Percentiles rank a stretch among this genome's conserved stretches.
Conservation (phyloP, 2,797 vertebrate genomes). For the Eulemur rubriventer region DNA sequence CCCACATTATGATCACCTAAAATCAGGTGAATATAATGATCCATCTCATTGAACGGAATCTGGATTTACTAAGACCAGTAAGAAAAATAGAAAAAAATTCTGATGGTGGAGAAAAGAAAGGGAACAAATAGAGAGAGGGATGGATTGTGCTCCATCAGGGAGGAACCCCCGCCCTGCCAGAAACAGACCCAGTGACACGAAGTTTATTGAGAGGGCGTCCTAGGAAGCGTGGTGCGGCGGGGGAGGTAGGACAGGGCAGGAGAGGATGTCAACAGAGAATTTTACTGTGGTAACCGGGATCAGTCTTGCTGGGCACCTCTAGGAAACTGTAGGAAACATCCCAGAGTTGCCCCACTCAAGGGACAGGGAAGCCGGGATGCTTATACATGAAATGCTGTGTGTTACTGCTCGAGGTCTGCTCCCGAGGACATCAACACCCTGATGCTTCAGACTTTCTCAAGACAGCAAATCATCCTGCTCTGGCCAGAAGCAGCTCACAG, state of each 20-base stretch:
- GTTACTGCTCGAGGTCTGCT: neutral
- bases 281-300: neutral
- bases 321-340: neutral
- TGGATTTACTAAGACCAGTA: neutral
- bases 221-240: fast-evolving
- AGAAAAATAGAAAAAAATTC: neutral
- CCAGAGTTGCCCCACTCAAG: neutral
- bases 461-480: neutral
- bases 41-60: neutral
- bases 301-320: neutral
- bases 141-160: neutral
- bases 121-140: neutral
- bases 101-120: neutral
- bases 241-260: neutral
- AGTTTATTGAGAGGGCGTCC: neutral
- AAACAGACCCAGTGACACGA: neutral
- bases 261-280: neutral
- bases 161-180: neutral
- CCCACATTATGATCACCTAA: neutral
- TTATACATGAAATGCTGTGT: neutral
- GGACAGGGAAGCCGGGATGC: neutral
- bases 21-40: neutral
- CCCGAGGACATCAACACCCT: neutral
- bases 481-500: neutral
- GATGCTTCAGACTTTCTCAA: neutral